Conservation (phyloP, 2,113 vertebrate species). For the Vicugna pacos region DNA sequence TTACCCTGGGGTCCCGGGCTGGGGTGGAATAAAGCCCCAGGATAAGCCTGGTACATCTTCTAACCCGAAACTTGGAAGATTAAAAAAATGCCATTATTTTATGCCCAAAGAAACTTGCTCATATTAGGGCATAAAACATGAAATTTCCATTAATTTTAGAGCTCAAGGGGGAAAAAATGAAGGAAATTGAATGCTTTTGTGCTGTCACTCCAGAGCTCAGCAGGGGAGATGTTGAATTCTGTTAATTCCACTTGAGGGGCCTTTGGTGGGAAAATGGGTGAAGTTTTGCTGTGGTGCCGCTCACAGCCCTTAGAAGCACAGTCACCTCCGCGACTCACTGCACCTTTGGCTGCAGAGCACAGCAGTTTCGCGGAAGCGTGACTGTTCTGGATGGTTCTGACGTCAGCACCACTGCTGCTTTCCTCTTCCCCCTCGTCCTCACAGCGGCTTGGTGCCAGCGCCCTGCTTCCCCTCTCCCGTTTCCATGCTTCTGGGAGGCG, state of each 20-base stretch:
- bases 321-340: accelerated
- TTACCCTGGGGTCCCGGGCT: neutral
- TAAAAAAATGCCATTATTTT: neutral
- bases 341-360: neutral
- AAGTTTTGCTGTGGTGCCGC: neutral
- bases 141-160: conserved; percentile 17
- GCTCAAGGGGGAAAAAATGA: neutral
- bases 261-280: neutral
- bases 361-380: accelerated
- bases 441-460: neutral
- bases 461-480: neutral
- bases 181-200: neutral
- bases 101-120: neutral
- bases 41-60: neutral
- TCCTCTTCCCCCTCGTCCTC: too few species aligned
- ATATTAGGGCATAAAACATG: neutral
- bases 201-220: neutral
- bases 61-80: neutral
- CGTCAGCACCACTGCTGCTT: neutral
- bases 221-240: neutral
- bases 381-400: neutral
- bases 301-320: neutral
- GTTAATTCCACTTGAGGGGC: neutral
- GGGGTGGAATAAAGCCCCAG: neutral
- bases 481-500: neutral